phyloP scores from a whole-genome alignment of 2,797 vertebrate genomes.

The Cetoscarus ocellatus region DNA sequence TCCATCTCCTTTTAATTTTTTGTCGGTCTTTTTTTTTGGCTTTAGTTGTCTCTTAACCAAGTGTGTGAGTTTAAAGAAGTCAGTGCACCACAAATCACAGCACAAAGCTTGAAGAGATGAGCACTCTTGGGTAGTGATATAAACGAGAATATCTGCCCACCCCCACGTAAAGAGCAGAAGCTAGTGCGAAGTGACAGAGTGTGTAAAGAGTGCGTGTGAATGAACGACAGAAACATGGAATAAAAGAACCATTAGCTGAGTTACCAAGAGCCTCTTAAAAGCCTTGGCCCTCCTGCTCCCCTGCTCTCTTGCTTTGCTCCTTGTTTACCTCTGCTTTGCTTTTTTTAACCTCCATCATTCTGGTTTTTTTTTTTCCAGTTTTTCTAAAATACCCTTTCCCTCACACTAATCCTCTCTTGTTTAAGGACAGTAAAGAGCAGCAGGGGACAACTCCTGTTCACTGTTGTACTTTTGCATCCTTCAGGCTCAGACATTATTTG shows the following conservation, averaged over 20 bases:
- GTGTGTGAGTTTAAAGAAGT: constrained; percentile 3
- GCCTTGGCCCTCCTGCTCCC: constrained; percentile 22
- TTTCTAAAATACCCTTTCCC: not conserved
- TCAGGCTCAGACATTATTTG: constrained; percentile 29
- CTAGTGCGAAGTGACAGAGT: constrained; percentile 50
- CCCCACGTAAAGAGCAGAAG: constrained; percentile 44
- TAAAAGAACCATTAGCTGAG: constrained; percentile 61
- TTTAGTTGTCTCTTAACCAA: not conserved
- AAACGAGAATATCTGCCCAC: constrained; percentile 31
- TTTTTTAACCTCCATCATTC: not conserved
- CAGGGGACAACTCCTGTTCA: constrained; percentile 1
- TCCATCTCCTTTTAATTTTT: not conserved
- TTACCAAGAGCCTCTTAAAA: constrained; percentile 65
- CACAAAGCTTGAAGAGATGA: constrained; percentile 8
- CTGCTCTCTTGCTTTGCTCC: not conserved
- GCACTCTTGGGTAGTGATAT: constrained; percentile 11
- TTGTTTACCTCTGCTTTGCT: not conserved
- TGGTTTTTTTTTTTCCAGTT: not conserved
- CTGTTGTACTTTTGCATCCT: constrained; percentile 34
- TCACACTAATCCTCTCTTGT: not conserved
- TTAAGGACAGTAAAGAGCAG: constrained; percentile 11
- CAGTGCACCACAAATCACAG: not conserved
- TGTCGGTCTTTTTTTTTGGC: not conserved
- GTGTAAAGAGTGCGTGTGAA: constrained; percentile 56
- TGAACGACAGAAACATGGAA: constrained; percentile 39